Base-by-base conservation (phyloP, 2,888 invertebrate genomes). In the Caenorhabditis afra region DNA sequence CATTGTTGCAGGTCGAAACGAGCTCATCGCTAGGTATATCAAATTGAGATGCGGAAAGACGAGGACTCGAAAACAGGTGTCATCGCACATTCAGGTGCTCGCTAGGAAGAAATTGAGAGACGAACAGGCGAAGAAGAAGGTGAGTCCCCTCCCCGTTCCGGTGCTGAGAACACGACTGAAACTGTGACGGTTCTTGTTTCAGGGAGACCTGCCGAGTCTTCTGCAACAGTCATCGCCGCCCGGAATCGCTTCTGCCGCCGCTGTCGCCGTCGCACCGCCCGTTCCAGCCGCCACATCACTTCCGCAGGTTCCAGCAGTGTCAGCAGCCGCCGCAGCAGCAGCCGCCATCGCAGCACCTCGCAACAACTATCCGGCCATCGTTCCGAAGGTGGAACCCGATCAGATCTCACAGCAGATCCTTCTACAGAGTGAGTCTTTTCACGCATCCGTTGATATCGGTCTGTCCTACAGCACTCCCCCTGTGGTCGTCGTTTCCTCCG, bases 21-120 rank as follows among this genome's bases (percentile, higher is more conserved):
- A 99, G 93, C 93, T 99, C 91, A 99, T 99, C 93, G 99, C 99
- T 89, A 94, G 99, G 91, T 99, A 99, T 93, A 99, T 99, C 92
- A 99, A 99, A 93, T 93, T 99, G 91, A 94, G 99, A 90, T 99
- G 99, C 88, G 99, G 99, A 86, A 99, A 99, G 92, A 98, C 98
- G 92, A 94, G 99, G 91, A 98, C 99, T 91, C 93, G 99, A 91
- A 99, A 99, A 93, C 99, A 99, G 71, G 99, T 99, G 90, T 98
- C 98, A 90, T 98, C 97, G 90, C 99, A 99, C 92, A 99, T 99
- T 92, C 99, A 99, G 93, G 99, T 99, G 91, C 94, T 99, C 91
- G 99, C 99, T 88, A 94, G 99, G 92, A 94, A 99, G 92, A 98
- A 97, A 93, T 93, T 97, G 89, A 94, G 99, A 89, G 99, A 99